Percentiles rank a stretch among this genome's conserved stretches.
Conservation (phyloP, 1,140 invertebrate species). For the Habropoda laboriosa region DNA sequence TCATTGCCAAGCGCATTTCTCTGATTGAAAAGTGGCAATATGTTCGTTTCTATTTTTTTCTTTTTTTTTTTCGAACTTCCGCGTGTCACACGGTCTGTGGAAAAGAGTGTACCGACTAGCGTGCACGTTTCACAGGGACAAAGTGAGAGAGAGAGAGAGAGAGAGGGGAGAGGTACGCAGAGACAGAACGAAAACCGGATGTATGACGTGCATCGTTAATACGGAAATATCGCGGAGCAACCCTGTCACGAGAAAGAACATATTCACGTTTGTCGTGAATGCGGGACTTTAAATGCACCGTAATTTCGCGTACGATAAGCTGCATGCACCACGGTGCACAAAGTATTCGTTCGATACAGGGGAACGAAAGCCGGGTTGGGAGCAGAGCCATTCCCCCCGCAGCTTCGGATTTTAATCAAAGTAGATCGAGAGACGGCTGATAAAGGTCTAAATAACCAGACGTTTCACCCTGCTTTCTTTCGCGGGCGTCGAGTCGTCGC, state of each 20-base stretch:
- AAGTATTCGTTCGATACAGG: conserved; percentile 38
- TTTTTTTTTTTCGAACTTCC: neutral
- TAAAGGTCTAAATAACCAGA: neutral
- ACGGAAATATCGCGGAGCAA: conserved; percentile 41
- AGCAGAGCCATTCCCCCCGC: neutral
- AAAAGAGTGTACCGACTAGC: too few species aligned
- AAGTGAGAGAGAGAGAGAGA: neutral
- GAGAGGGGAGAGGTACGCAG: neutral
- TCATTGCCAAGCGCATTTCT: conserved; percentile 8
- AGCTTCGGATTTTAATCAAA: conserved; percentile 37
- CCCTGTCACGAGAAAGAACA: conserved; percentile 38
- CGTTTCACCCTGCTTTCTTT: neutral
- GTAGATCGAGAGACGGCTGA: neutral
- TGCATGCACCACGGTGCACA: conserved; percentile 14
- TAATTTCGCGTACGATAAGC: conserved; percentile 52
- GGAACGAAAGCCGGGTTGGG: neutral
- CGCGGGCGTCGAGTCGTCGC: neutral
- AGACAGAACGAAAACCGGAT: conserved; percentile 26
- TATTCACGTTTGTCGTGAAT: conserved; percentile 43
- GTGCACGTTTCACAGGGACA: neutral
- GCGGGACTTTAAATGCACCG: conserved; percentile 47
- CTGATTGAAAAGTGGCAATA: conserved; percentile 39
- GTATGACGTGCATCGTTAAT: conserved; percentile 43
- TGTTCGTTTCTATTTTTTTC: neutral
- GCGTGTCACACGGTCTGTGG: neutral